Conservation (phyloP, 2,888 invertebrate genomes). For the Cecidostiba fungosa region DNA sequence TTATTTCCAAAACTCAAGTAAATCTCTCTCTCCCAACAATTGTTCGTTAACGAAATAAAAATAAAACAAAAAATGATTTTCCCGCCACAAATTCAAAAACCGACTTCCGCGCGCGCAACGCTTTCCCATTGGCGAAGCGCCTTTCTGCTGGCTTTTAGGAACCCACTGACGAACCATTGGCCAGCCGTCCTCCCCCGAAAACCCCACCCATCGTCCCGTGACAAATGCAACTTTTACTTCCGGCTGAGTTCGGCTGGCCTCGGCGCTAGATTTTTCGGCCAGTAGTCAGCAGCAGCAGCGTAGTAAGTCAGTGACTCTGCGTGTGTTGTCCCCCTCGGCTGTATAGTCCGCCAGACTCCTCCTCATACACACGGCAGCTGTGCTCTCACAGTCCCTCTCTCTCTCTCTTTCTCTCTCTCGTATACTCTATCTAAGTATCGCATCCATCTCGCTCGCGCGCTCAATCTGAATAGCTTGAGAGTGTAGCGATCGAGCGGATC, state of each 20-base stretch:
- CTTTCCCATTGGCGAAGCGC: background rate
- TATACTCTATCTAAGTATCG: background rate
- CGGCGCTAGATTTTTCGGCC: conserved; percentile 29
- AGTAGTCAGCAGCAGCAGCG: conserved; percentile 25
- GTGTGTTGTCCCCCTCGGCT: conserved; percentile 52
- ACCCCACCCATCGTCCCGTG: conserved; percentile 74
- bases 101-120: background rate
- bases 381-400: background rate
- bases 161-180: background rate
- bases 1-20: no score
- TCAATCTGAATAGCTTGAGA: background rate
- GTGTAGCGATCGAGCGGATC: conserved; percentile 11
- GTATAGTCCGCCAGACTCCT: background rate
- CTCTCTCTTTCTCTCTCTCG: conserved; percentile 4
- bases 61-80: background rate
- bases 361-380: background rate
- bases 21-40: no score
- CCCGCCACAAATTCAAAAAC: background rate
- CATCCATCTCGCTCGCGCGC: background rate
- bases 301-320: conserved; percentile 56
- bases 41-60: no score
- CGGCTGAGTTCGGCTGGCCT: conserved; percentile 74
- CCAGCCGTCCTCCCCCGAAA: conserved; percentile 63
- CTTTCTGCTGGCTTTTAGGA: background rate
- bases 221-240: conserved; percentile 80